These are phyloP conservation scores for Columba guinea DNA, from an alignment of 2,797 vertebrate genomes.

Conservation along the genomic window DNA sequence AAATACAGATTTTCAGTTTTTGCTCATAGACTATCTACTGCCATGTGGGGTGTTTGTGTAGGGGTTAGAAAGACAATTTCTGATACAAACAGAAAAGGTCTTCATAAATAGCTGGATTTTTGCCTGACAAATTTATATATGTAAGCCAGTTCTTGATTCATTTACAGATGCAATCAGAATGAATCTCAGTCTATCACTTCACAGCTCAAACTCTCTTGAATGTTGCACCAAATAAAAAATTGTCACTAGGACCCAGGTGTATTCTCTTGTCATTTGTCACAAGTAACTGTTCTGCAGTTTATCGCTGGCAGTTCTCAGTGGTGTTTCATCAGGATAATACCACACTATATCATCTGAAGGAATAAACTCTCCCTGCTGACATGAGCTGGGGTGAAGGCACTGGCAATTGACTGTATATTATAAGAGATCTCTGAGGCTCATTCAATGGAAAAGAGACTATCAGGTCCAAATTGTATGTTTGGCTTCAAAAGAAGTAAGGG, in stretches of 20 bases:
- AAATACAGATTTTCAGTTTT: neutral
- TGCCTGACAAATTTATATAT: neutral
- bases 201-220: neutral
- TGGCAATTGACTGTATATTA: neutral
- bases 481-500: constrained; percentile 25
- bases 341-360: neutral
- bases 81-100: neutral
- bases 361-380: constrained; percentile 35
- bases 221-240: neutral
- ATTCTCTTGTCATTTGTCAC: constrained; percentile 33
- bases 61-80: neutral
- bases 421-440: neutral
- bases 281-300: constrained; percentile 15
- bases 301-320: neutral
- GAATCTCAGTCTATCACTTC: neutral
- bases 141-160: neutral
- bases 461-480: constrained; percentile 32
- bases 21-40: neutral
- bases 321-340: constrained; percentile 44
- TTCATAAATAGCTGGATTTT: neutral
- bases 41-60: neutral
- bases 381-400: neutral
- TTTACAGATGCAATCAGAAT: neutral
- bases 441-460: constrained; percentile 4
- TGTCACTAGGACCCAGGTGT: neutral